Percentiles rank a stretch among this genome's conserved stretches.
Conservation (phyloP, 2,888 invertebrate genomes). For the Quadroppia sp. region DNA sequence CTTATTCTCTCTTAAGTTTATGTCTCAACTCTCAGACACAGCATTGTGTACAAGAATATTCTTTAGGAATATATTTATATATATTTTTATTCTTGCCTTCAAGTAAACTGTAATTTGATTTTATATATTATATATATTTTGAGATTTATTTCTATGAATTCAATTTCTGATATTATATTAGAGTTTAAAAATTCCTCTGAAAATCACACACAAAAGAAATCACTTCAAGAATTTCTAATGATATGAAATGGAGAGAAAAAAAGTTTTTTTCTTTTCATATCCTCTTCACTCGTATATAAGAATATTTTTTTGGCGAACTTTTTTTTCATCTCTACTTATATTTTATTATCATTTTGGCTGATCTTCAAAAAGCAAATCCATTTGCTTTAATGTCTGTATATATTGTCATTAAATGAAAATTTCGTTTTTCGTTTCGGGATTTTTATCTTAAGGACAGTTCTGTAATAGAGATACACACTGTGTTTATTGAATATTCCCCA, state of each 20-base stretch:
- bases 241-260: slow-evolving; percentile 16
- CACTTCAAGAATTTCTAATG: slow-evolving; percentile 30
- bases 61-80: neutral
- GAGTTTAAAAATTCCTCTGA: neutral
- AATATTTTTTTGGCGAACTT: neutral
- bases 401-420: slow-evolving; percentile 19
- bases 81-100: neutral
- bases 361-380: slow-evolving; percentile 2
- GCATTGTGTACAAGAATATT: too few species aligned
- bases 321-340: too few species aligned
- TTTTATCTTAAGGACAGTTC: slow-evolving; percentile 22
- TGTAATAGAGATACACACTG: slow-evolving; percentile 22
- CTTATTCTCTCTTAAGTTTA: neutral
- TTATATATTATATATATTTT: neutral
- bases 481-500: slow-evolving; percentile 24
- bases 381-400: slow-evolving; percentile 7
- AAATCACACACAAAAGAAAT: slow-evolving; percentile 18
- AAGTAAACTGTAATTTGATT: slow-evolving; percentile 25
- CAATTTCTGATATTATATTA: neutral
- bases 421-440: neutral
- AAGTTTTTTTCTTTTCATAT: neutral
- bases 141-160: neutral
- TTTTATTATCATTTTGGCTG: neutral
- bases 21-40: too few species aligned
- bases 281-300: neutral